phyloP scores from a whole-genome alignment of 1,140 invertebrate genomes.

The Rhagoletis pomonella region DNA sequence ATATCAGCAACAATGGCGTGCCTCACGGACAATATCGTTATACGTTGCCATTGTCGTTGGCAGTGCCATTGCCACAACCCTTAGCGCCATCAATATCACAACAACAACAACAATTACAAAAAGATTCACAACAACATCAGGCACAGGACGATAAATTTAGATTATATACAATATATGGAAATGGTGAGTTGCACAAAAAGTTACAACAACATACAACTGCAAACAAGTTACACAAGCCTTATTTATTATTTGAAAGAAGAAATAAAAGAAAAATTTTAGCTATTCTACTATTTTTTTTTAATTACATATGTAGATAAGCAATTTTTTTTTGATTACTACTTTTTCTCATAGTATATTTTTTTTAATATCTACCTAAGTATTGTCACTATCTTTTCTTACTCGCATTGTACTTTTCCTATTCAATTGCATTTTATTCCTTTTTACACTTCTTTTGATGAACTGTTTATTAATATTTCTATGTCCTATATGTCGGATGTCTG shows the following conservation, averaged over 20 bases:
- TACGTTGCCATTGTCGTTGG: conserved; percentile 64
- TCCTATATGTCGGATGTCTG: too few relatives aligned
- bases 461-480: too few relatives aligned
- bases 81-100: conserved; percentile 67
- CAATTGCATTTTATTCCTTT: too few relatives aligned
- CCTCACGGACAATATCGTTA: conserved; percentile 62
- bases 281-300: background rate
- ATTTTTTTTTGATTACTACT: too few relatives aligned
- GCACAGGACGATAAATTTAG: conserved; percentile 73
- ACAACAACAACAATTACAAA: conserved; percentile 65
- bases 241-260: background rate
- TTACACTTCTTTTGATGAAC: too few relatives aligned
- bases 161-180: conserved; percentile 74
- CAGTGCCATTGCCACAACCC: conserved; percentile 66
- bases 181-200: conserved; percentile 67
- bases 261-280: background rate
- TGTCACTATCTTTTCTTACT: background rate
- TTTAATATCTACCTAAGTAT: background rate
- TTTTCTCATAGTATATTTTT: too few relatives aligned
- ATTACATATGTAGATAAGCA: background rate
- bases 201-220: background rate
- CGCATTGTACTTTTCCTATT: background rate
- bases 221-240: background rate
- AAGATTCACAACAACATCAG: conserved; percentile 39
- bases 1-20: conserved; percentile 60